Evolutionary conservation across 2,888 invertebrate species (phyloP), one percentile per base, ranked within the genome.

Genomic region (Opisthograptis luteolata): DNA sequence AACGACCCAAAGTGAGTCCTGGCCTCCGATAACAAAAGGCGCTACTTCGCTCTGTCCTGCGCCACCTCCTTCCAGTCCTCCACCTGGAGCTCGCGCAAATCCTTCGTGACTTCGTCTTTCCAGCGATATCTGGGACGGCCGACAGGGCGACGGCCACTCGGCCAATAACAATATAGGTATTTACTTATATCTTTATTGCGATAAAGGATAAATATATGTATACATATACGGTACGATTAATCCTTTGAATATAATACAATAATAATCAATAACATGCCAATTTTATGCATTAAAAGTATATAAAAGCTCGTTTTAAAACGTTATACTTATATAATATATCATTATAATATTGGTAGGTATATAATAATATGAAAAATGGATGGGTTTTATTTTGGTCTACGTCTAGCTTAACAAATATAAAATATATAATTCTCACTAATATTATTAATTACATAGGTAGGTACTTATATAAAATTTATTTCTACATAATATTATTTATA

Each of bases 351-450:
- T n/a, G n/a, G n/a, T n/a, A n/a, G n/a, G n/a, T n/a, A n/a, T n/a
- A n/a, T n/a, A n/a, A n/a, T n/a, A n/a, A n/a, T 35, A 53, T 45
- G 58, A 44, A 66, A 52, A 56, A 49, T 61, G 79, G 78, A 77
- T 73, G 76, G 78, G 76, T 63, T 66, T 67, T 60, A 64, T 57
- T 83, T 85, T 79, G 84, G 83, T 85, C 80, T 84, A 80, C 61
- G 59, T 69, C 77, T 84, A 83, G 69, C 69, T 77, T 84, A 84
- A 60, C 51, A 65, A 82, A 81, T 40, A 41, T 30, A 43, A 43
- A 24, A 49, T 43, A 43, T 51, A 60, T 53, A 24, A 25, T 25
- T 27, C 8, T 25, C 25, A 25, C 12, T 13, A 17, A 10, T 28
- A 17, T 39, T 28, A 19, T 15, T 34, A 64, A 64, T 68, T 52